Base-by-base conservation (phyloP, 2,113 vertebrate species). In the Bufo gargarizans region DNA sequence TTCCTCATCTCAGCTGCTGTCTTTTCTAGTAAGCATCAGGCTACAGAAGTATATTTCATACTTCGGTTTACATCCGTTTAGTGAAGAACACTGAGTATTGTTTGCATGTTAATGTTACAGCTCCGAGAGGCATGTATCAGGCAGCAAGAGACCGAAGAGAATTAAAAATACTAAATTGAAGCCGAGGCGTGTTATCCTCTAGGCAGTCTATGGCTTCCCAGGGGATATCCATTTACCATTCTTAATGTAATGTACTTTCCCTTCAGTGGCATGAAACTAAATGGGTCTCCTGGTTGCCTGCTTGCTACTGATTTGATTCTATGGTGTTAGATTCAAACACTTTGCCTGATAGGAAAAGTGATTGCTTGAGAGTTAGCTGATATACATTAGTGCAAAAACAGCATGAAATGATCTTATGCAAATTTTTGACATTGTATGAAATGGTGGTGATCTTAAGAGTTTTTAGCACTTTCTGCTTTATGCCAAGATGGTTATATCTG, bases 81-180 rank as follows among this genome's bases (percentile, higher is more conserved):
- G 20, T 13, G 43, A 77, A 83, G 45, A 74, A 88, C 53, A 88
- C 45, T 16, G 67, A 83, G 86, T 33, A 88, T 69, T 84, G 81
- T 84, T 84, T 84, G 58, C 71, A 77, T 88, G 80, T 77, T 88
- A 77, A 88, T 67, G n/a, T 82, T 77, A 56, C 81, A 76, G 9
- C 17, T 82, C 79, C 67, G 17, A 84, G 69, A 77, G 58, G 87
- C 69, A 77, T 84, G 59, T 33, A 77, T 63, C 58, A 71, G 56
- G 72, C 71, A 88, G 74, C 81, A 77, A 77, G 86, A 82, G 58
- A 84, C 45, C 65, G 17, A 77, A 84, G 58, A 77, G 80, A 88
- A 88, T 88, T 88, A 83, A 88, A 88, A 88, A 84, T 77, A 88
- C 87, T 88, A 88, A 84, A 88, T 77, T 84, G 87, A 84, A 88